A percentile compares a stretch with the other conserved stretches of the same genome.
Evolutionary conservation across 2,888 invertebrate species (phyloP).

Genomic region (Agonum fuliginosum): DNA sequence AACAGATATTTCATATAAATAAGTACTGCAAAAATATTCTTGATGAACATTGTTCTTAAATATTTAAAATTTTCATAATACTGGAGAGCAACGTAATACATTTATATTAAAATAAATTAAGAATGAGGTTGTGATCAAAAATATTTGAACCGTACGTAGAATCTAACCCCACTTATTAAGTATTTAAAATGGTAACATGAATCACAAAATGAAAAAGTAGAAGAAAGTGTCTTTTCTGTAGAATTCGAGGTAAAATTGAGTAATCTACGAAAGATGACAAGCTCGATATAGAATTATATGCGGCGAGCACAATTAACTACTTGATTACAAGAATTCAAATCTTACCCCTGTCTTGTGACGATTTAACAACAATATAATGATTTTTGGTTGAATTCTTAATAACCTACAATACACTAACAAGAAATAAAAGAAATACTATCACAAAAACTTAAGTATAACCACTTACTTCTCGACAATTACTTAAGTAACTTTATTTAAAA

Average conservation of each 20-base stretch:
- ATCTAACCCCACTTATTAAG: constrained; percentile 20
- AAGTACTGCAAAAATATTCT: constrained; percentile 44
- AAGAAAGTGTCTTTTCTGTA: constrained; percentile 25
- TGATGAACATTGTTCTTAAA: constrained; percentile 18
- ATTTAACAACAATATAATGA: constrained; percentile 30
- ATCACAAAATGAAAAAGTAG: constrained; percentile 38
- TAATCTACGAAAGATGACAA: constrained; percentile 21
- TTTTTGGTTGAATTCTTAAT: constrained; percentile 38
- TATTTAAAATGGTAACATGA: constrained; percentile 46
- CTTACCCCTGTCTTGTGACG: constrained; percentile 16
- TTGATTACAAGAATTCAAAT: constrained; percentile 28
- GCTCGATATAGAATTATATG: constrained; percentile 19
- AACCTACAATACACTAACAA: constrained; percentile 32
- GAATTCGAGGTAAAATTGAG: constrained; percentile 31
- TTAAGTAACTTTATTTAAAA: constrained; percentile 2
- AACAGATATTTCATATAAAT: constrained; percentile 12
- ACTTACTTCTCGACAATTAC: constrained; percentile 17
- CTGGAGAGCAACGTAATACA: constrained; percentile 41
- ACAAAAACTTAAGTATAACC: constrained; percentile 54
- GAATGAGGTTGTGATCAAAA: constrained; percentile 13
- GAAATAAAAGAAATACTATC: constrained; percentile 53
- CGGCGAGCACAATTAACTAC: constrained; percentile 16
- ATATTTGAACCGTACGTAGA: not conserved
- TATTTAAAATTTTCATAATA: constrained; percentile 3
- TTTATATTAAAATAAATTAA: constrained; percentile 28